Base-by-base conservation (phyloP, 2,113 vertebrate species). In the Phasianus colchicus region DNA sequence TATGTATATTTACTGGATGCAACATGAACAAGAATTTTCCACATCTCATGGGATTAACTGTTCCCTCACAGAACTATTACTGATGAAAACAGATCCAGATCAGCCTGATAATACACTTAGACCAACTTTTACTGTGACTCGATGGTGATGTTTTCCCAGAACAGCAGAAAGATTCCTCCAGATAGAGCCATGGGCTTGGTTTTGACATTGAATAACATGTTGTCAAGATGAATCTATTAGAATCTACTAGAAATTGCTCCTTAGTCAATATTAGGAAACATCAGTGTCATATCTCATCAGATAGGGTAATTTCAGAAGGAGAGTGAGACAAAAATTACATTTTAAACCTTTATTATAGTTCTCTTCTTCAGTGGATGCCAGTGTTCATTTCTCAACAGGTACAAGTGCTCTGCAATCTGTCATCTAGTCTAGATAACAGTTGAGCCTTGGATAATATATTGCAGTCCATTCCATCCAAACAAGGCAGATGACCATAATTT, bases 191-290 rank as follows among this genome's bases (percentile, higher is more conserved):
- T 70, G 48, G 77, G 67, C 34, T 82, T 76, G 30, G 55, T 84
- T 95, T 90, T 82, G 73, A 61, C 88, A 70, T 17, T 92, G 90
- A 92, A 70, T 89, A 94, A 40, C 40, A 40, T 40, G 40, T 40
- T 40, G 40, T n/a, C 79, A 61, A 47, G 45, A 47, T 47, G 45
- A 47, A 47, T 47, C 45, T 21, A 47, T 20, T 47, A 47, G 50
- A 52, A 52, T 52, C 73, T 71, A 77, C 82, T 71, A 42, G 70
- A 90, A 96, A 72, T 30, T 30, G 10, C 36, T 95, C 52, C 64
- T 87, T 71, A 60, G 71, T 77, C 90, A 96, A 40, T 83, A 87
- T 54, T 63, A 80, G 67, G 42, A 87, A 38, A 76, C 74, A 67
- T 72, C 58, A 83, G 38, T 89, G 80, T 84, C 86, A 43, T 64